Conservation (phyloP, 2,113 vertebrate genomes). For the Bufo bufo region DNA sequence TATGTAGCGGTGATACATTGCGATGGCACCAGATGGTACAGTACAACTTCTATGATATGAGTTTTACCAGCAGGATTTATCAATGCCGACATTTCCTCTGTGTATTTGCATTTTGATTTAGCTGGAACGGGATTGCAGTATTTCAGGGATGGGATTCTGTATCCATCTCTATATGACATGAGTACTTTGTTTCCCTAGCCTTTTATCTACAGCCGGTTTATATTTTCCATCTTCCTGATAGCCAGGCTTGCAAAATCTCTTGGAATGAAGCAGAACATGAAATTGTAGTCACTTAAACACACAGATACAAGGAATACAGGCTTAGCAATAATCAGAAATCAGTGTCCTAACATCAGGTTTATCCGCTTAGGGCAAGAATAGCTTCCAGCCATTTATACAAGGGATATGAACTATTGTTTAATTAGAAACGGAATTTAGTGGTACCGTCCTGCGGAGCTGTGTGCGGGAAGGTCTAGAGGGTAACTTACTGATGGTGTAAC, state of each 20-base stretch:
- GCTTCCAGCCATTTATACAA: background rate
- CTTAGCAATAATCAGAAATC: conserved; percentile 18
- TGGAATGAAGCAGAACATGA: background rate
- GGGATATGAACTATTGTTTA: conserved; percentile 8
- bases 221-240: conserved; percentile 15
- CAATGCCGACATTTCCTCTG: conserved; percentile 54
- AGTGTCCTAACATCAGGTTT: background rate
- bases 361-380: conserved; percentile 4
- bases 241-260: conserved; percentile 42
- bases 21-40: conserved; percentile 59
- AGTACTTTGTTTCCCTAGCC: conserved; percentile 17
- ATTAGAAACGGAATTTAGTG: background rate
- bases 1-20: conserved; percentile 56
- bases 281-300: conserved; percentile 8
- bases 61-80: conserved; percentile 56
- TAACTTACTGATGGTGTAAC: background rate
- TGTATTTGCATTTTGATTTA: conserved; percentile 57
- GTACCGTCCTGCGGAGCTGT: background rate
- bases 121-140: conserved; percentile 37
- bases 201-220: conserved; percentile 25
- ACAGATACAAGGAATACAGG: conserved; percentile 12
- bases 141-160: conserved; percentile 41
- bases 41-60: conserved; percentile 56
- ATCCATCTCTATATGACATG: conserved; percentile 12
- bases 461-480: background rate